Conservation (phyloP, 1,140 invertebrate species). For the Leptonema lineaticorne region DNA sequence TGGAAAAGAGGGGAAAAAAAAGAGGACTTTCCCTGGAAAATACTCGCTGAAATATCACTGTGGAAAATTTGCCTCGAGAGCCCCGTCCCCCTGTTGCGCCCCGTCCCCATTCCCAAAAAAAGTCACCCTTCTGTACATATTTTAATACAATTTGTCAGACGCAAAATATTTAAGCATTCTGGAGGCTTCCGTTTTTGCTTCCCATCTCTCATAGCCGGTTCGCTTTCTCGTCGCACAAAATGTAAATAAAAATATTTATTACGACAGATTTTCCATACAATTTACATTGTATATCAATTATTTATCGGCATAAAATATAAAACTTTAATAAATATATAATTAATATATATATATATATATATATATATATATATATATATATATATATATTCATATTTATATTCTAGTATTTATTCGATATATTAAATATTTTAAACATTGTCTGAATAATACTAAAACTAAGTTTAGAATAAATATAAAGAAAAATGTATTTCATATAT, state of each 20-base stretch:
- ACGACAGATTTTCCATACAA: background rate
- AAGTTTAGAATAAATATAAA: no score
- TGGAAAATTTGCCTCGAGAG: constrained; percentile 1
- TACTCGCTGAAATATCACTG: constrained; percentile 15
- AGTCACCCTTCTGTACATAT: background rate
- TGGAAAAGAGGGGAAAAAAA: constrained; percentile 11
- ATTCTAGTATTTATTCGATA: background rate
- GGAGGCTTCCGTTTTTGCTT: background rate
- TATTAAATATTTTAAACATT: no score
- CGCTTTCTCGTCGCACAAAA: background rate
- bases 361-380: background rate
- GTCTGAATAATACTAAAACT: no score
- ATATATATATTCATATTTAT: no score
- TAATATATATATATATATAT: background rate
- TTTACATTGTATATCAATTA: background rate
- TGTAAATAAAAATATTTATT: constrained; percentile 11
- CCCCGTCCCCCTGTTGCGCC: background rate
- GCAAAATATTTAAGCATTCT: constrained; percentile 15
- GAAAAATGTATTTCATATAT: no score
- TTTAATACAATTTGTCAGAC: constrained; percentile 13
- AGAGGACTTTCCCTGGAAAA: constrained; percentile 5
- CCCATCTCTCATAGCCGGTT: no score
- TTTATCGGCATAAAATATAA: background rate
- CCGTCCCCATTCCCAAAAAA: background rate
- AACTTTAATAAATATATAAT: background rate